Base-by-base conservation (phyloP, 2,113 vertebrate genomes). In the Tenrec ecaudatus region DNA sequence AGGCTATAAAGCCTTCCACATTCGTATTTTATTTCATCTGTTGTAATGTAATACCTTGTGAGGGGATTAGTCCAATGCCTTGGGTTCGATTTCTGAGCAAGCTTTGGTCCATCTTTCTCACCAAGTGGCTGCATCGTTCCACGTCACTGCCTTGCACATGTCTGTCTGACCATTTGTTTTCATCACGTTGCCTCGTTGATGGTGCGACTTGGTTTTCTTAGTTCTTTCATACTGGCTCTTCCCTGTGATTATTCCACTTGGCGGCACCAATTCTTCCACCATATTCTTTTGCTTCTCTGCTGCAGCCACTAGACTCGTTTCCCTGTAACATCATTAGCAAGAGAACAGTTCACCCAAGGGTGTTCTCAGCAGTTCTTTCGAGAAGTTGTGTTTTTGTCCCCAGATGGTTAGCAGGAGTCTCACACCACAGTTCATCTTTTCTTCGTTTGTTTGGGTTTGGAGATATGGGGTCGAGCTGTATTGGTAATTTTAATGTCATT, bases 401-500 rank as follows among this genome's bases (percentile, higher is more conserved):
- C 20, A 36, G n/a, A 47, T 27, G 11, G 19, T 79, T 38, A 6
- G 40, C 9, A 31, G 60, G 31, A 27, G 66, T 53, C 88, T 91
- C 76, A 6, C 4, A 12, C 69, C 60, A 19, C 27, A 43, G 53
- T 91, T 62, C 60, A 53, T 68, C 81, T 83, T 91, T 87, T 68
- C 29, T n/a, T 80, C 53, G 29, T 81, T 71, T 43, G 23, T 80
- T 84, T 82, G 7, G 66, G 17, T 78, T 62, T 90, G 90, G n/a
- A 84, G 77, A 83, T 68, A 77, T 6, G 60, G n/a, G 29, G 8
- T 64, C 15, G 23, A 64, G 60, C 62, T 88, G 11, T 78, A 64
- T 88, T 92, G 80, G 81, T 81, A 20, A 88, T 66, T 83, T 82
- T 81, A 60, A 76, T 80, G 75, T 86, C 43, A 91, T 87, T 68